Base-by-base conservation (phyloP, 1,140 invertebrate species). In the Dinoponera quadriceps region DNA sequence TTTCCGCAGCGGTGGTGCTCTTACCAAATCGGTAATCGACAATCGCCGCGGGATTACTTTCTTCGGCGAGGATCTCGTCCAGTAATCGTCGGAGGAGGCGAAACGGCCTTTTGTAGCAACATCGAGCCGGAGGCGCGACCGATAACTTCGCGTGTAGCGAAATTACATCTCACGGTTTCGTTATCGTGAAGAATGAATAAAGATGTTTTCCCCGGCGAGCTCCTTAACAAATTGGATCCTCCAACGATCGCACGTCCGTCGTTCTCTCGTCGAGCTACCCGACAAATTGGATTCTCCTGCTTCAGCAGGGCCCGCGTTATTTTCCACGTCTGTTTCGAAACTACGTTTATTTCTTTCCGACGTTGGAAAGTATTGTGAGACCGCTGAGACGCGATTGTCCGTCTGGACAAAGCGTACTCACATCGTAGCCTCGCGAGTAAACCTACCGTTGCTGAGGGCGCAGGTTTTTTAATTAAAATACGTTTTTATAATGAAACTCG, bases 21-120 rank as follows among this genome's bases (percentile, higher is more conserved):
- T 78, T 78, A 27, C 29, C 38, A 78, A 66, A 78, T 78, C 74
- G 38, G 33, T 55, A 55, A 65, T 77, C 44, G 27, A 77, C 74
- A 77, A 55, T 66, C 20, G 55, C 16, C 29, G 49, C 60, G 29
- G 20, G 18, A 77, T 68, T 77, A n/a, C 13, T 29, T 55, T 27
- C 63, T 57, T 68, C 38, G 63, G 9, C 22, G 14, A 44, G 38
- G 38, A 33, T 33, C 11, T 66, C 29, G 22, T 66, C 29, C 38
- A 44, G 22, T 18, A 16, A 78, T 68, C 20, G 63, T 55, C 22
- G 20, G 22, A 27, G 38, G 22, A 27, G 38, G n/a, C 48, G 66
- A 78, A 78, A 77, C 54, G 18, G 0, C 3, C 20, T 38, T 55
- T 68, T 55, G 48, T 55, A 68, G 20, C 22, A 38, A 62, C 51